Base-by-base conservation (phyloP, 2,888 invertebrate genomes). In the Drosophila cognata region DNA sequence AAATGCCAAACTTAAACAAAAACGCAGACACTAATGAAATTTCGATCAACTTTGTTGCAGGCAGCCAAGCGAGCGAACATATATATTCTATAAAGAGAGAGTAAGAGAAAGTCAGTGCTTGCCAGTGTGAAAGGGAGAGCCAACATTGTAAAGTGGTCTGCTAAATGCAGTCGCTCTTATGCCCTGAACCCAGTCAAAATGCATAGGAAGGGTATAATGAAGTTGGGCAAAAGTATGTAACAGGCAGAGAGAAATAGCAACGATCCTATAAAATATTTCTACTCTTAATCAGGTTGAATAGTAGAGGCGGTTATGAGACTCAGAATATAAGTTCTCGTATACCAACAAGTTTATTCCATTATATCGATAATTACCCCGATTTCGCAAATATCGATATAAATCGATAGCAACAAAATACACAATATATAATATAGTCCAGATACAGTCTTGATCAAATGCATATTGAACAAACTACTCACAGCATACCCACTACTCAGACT, bases 21-120 rank as follows among this genome's bases (percentile, higher is more conserved):
- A 87, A 82, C 75, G 82, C 77, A 91, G 90, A 91, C 88, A 79
- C 71, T 91, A 91, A 91, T 91, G 91, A 91, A 91, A 90, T 90
- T 91, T 90, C 89, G 84, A 91, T 91, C 79, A 89, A 91, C 82
- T 89, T 91, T 83, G 77, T 73, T 48, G 58, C 67, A 70, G 58
- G 43, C 58, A 69, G 59, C 74, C 74, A 71, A 56, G 70, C 67
- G 48, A 29, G 28, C 48, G 51, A 28, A 33, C 18, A 52, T 29
- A 11, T 28, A 36, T 18, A 6, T 28, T 28, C 8, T 28, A 13
- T 41, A 8, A 8, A 41, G n/a, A 25, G 3, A 25, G 35, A 18
- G 35, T 21, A 36, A 56, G 56, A 51, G 48, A 53, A 18, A 33
- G 52, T 25, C 46, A 10, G 10, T 21, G n/a, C 41, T 21, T 11